Base-by-base conservation (phyloP, 2,113 vertebrate species). In the Amazona guildingii region DNA sequence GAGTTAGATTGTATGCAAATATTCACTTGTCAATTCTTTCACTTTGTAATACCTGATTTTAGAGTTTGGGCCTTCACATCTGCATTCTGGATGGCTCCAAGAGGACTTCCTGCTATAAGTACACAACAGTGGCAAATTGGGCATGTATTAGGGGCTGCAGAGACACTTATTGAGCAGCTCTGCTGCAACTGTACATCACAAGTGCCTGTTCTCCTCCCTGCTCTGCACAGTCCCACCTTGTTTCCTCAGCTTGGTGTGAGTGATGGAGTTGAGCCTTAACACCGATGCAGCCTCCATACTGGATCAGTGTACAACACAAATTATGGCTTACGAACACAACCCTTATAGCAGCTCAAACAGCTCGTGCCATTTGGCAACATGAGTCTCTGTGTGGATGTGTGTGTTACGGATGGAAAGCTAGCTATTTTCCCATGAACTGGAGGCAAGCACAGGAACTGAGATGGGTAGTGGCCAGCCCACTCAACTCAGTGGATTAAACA, bases 271-370 rank as follows among this genome's bases (percentile, higher is more conserved):
- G 49, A 67, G 19, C 25, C 10, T n/a, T 8, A 27, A 31, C 9
- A 4, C 18, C 10, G 33, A 8, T 28, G 7, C 6, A 66, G 3
- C 13, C 13, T 66, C 54, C 6, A 4, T 21, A 3, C 13, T 18
- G 14, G 54, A 21, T 21, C 9, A 21, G 7, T 33, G 13, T 33
- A 11, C 29, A 74, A 27, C 20, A 27, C 25, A 51, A 9, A 0
- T 35, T 51, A 14, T 0, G 1, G 16, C 8, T 63, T 54, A 17
- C 0, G 6, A 28, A 9, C 4, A 5, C 0, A 3, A 54, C 17
- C 27, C 41, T 49, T 79, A 7, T 7, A n/a, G 41, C 44, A 44
- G 21, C 27, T 63, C 31, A 63, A 57, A 43, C 10, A 61, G n/a
- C 24, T 31, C 0, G 1, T 76, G 20, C 27, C 2, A 1, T 23